phyloP scores from a whole-genome alignment of 2,888 invertebrate genomes.

The Venustoraphidia nigricollis region DNA sequence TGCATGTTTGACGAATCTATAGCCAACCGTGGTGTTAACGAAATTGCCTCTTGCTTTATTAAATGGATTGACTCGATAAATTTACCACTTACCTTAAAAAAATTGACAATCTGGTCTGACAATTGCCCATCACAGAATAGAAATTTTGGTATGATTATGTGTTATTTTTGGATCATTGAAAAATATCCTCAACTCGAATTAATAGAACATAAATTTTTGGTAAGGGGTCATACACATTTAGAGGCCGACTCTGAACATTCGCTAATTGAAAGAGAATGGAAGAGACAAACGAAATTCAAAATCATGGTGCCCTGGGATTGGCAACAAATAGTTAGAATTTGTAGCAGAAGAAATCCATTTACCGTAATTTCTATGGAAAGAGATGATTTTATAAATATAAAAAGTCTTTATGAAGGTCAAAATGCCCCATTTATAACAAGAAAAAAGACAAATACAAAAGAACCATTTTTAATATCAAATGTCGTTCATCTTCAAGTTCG shows the following conservation, averaged over 20 bases:
- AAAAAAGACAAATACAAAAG: neutral
- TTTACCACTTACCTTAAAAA: too few relatives aligned
- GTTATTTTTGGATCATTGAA: too few relatives aligned
- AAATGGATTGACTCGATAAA: constrained; percentile 6
- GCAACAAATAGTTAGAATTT: constrained; percentile 4
- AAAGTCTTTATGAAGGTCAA: neutral
- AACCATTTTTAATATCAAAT: constrained; percentile 4
- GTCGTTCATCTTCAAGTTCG: constrained; percentile 3
- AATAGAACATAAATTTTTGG: too few relatives aligned
- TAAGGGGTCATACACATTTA: neutral
- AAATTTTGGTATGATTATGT: constrained; percentile 1
- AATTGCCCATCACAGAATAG: constrained; percentile 6
- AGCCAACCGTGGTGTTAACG: constrained; percentile 12
- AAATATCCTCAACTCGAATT: too few relatives aligned
- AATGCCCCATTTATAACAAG: neutral
- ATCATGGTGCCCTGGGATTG: constrained; percentile 7
- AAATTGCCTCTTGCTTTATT: constrained; percentile 13
- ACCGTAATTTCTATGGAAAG: too few relatives aligned
- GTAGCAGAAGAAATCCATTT: neutral
- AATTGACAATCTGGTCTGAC: too few relatives aligned
- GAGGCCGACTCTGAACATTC: constrained; percentile 6
- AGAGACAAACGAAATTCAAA: constrained; percentile 5
- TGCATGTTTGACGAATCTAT: constrained; percentile 13
- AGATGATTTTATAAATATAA: neutral
- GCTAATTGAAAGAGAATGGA: constrained; percentile 6